A percentile compares a stretch with the other conserved stretches of the same genome.
Conservation (phyloP, 1,140 invertebrate genomes). For the Orchesella cincta region DNA sequence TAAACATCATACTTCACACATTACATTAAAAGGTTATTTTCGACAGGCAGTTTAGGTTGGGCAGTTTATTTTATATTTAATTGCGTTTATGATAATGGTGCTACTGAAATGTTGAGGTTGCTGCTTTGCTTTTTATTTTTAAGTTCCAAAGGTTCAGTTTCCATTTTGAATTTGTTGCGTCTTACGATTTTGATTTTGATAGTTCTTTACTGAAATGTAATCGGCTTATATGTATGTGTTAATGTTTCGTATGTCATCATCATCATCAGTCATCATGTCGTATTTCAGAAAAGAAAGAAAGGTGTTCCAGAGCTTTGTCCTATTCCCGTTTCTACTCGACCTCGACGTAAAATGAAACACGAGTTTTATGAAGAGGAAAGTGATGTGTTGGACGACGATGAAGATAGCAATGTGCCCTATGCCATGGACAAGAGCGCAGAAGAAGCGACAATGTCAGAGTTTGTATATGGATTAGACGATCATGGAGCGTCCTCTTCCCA, state of each 20-base stretch:
- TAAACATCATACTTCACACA: too few species aligned
- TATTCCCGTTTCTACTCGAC: background rate
- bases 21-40: too few species aligned
- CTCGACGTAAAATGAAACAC: background rate
- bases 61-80: too few species aligned
- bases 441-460: too few species aligned
- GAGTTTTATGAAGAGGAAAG: constrained; percentile 1
- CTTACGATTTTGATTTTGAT: background rate
- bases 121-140: background rate
- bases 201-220: background rate
- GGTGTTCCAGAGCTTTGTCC: background rate
- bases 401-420: too few species aligned
- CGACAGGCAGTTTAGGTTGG: too few species aligned
- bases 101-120: background rate
- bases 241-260: background rate
- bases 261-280: background rate
- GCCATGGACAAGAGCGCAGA: too few species aligned
- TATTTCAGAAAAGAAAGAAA: constrained; percentile 20
- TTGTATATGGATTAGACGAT: too few species aligned
- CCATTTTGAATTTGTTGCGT: background rate
- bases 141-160: background rate
- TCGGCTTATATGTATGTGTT: background rate
- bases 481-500: too few species aligned
- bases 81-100: too few species aligned
- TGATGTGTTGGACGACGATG: background rate